Conservation (phyloP, 2,113 vertebrate species). For the Scortum barcoo region DNA sequence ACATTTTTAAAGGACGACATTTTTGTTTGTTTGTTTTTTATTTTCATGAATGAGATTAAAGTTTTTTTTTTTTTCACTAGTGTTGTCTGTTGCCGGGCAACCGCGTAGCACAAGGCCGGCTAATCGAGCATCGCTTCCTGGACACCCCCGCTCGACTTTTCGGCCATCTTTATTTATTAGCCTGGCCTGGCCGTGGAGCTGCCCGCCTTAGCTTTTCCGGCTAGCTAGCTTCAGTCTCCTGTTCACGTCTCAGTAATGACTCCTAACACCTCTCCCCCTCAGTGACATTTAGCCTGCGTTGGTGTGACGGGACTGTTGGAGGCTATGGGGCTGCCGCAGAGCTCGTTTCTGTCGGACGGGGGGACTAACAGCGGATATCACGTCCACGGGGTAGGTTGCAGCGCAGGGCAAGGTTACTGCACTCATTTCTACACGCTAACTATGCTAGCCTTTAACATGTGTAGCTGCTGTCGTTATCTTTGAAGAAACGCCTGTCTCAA, state of each 20-base stretch:
- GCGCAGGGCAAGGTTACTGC: slow-evolving; percentile 44
- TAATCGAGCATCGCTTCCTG: slow-evolving; percentile 49
- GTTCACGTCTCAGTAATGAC: slow-evolving; percentile 34
- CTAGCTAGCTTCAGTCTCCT: slow-evolving; percentile 21
- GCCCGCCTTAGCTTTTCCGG: background rate
- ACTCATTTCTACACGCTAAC: background rate
- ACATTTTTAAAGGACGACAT: background rate
- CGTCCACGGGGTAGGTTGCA: slow-evolving; percentile 78
- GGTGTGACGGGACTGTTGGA: background rate
- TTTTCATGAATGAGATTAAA: background rate
- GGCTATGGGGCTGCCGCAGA: slow-evolving; percentile 74
- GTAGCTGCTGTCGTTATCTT: background rate
- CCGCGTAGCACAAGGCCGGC: background rate
- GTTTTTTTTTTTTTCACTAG: background rate
- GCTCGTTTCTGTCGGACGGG: slow-evolving; percentile 73
- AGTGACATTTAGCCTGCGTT: slow-evolving; percentile 33
- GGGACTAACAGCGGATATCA: slow-evolving; percentile 76
- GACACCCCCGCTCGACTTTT: slow-evolving; percentile 31
- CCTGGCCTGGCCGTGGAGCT: slow-evolving; percentile 29
- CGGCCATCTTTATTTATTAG: slow-evolving; percentile 64
- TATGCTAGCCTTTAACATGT: background rate
- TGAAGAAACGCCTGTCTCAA: background rate
- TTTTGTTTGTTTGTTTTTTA: too few species aligned
- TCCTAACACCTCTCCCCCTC: slow-evolving; percentile 32
- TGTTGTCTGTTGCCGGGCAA: slow-evolving; percentile 49